phyloP scores from a whole-genome alignment of 2,113 vertebrate genomes.

The Lamprotornis superbus region DNA sequence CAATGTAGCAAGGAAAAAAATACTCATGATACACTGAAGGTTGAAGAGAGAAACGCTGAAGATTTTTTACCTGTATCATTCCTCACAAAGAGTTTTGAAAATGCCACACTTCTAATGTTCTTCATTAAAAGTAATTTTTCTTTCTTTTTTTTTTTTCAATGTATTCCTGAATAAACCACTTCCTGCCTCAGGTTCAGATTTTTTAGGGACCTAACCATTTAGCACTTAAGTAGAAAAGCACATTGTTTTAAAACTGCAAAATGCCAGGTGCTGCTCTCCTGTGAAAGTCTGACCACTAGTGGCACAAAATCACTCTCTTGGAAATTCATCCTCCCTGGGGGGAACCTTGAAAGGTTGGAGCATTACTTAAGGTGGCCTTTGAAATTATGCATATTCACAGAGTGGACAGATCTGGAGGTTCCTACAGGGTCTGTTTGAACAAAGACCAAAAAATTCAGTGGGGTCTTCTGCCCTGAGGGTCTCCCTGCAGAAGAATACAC shows the following conservation, averaged over 20 bases:
- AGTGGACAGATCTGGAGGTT: neutral
- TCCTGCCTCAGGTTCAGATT: neutral
- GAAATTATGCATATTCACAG: neutral
- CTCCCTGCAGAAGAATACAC: rapidly evolving
- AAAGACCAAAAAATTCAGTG: neutral
- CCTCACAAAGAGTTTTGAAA: neutral
- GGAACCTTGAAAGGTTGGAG: neutral
- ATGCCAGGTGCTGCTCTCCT: neutral
- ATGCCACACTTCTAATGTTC: neutral
- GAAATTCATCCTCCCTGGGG: neutral
- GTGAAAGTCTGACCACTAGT: neutral
- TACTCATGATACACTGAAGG: neutral
- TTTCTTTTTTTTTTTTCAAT: neutral
- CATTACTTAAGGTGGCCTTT: neutral
- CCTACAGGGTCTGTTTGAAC: neutral
- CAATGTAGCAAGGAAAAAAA: neutral
- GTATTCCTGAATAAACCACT: neutral
- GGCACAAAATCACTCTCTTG: neutral
- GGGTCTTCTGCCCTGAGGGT: neutral
- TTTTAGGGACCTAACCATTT: neutral
- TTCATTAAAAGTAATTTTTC: neutral
- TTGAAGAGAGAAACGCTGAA: neutral
- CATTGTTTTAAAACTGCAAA: neutral
- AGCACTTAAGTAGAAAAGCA: neutral
- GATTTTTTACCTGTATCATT: neutral